These are phyloP conservation scores for Prinia subflava DNA, from an alignment of 2,113 vertebrate genomes.

Conservation along the genomic window DNA sequence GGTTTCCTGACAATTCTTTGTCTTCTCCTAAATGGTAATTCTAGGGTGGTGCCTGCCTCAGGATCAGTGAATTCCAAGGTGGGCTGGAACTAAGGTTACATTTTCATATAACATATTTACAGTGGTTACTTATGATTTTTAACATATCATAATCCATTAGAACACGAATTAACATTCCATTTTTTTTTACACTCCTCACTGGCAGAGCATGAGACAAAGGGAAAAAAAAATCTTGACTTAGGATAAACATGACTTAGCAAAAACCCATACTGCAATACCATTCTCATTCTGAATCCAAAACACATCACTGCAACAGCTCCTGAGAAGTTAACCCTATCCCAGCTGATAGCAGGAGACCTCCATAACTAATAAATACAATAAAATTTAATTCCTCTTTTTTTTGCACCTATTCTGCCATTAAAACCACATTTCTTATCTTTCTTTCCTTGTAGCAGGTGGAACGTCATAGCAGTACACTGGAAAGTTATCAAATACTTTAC, in stretches of 20 bases:
- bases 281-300: background rate
- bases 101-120: too few relatives aligned
- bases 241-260: rapidly evolving
- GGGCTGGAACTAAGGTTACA: too few relatives aligned
- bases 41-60: too few relatives aligned
- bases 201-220: background rate
- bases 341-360: background rate
- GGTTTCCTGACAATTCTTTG: too few relatives aligned
- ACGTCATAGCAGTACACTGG: background rate
- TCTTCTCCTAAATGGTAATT: too few relatives aligned
- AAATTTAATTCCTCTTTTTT: background rate
- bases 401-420: background rate
- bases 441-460: background rate
- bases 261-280: background rate
- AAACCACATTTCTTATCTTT: background rate
- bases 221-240: background rate
- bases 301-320: background rate
- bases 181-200: background rate
- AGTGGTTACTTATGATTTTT: too few relatives aligned
- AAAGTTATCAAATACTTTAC: background rate
- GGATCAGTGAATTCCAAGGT: too few relatives aligned
- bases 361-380: background rate
- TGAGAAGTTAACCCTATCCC: background rate
- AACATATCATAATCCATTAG: too few relatives aligned
- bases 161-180: too few relatives aligned